A percentile compares a stretch with the other conserved stretches of the same genome.
These are phyloP conservation scores for Heterocephalus glaber DNA, from an alignment of 2,113 vertebrate genomes.

Conservation along the genomic window DNA sequence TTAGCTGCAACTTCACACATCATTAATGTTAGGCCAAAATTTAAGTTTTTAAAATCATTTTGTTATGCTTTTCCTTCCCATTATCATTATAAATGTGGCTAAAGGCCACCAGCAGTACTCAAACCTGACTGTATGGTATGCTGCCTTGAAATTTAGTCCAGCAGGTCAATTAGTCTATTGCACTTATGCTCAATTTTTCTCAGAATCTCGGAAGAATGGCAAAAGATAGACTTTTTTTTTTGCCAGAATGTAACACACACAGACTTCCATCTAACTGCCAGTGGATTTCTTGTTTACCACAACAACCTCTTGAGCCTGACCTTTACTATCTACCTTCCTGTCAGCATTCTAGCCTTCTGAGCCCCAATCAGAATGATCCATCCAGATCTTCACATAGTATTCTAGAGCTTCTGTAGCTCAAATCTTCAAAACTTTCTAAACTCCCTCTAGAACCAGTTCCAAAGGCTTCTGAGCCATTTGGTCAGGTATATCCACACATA, in stretches of 20 bases:
- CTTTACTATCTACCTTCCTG: neutral
- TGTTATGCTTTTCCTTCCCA: neutral
- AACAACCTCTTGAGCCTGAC: neutral
- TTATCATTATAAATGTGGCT: neutral
- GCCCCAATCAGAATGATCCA: neutral
- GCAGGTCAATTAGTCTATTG: neutral
- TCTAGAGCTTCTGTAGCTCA: neutral
- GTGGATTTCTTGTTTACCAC: neutral
- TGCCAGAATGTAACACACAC: neutral
- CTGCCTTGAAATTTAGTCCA: neutral
- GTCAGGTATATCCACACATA: neutral
- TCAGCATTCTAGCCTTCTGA: neutral
- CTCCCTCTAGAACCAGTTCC: neutral
- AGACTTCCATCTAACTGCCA: neutral
- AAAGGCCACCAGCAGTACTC: neutral
- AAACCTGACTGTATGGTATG: neutral
- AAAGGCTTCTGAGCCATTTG: neutral
- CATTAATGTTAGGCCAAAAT: neutral
- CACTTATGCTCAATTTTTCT: neutral
- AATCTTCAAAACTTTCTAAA: neutral
- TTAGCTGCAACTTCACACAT: neutral
- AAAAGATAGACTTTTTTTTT: neutral
- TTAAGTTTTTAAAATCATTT: neutral
- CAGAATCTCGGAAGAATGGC: neutral
- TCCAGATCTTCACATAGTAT: neutral